phyloP scores from a whole-genome alignment of 2,113 vertebrate genomes.

The Rhinichthys klamathensis region DNA sequence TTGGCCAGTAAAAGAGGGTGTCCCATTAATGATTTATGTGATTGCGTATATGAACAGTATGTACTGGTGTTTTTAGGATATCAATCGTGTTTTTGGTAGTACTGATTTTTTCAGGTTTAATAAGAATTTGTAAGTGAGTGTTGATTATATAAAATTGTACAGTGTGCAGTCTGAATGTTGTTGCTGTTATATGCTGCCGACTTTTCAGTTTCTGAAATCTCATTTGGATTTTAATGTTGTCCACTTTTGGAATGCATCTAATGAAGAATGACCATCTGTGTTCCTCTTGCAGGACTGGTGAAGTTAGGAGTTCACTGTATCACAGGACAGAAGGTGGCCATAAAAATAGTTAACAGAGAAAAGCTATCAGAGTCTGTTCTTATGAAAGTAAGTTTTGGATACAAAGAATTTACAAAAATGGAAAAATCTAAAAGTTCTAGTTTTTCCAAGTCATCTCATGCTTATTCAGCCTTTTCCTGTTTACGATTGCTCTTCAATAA shows the following conservation, averaged over 20 bases:
- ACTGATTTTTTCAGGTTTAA: neutral
- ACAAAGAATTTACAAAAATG: neutral
- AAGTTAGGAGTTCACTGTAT: constrained; percentile 84
- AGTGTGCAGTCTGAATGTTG: constrained; percentile 6
- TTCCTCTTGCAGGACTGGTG: constrained; percentile 75
- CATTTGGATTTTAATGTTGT: neutral
- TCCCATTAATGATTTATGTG: neutral
- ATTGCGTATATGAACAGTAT: constrained; percentile 14
- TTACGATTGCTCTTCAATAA: neutral
- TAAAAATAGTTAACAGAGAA: constrained; percentile 86
- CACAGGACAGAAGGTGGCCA: constrained; percentile 84
- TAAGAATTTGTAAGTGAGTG: neutral
- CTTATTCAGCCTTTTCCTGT: neutral
- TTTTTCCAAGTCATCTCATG: neutral
- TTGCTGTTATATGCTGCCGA: neutral
- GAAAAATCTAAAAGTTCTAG: neutral
- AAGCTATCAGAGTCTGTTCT: constrained; percentile 83
- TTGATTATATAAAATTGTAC: constrained; percentile 5
- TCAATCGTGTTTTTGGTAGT: neutral
- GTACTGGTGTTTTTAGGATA: neutral
- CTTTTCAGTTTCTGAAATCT: neutral
- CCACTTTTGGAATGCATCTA: neutral
- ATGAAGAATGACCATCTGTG: neutral
- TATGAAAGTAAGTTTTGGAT: constrained; percentile 77
- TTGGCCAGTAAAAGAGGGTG: constrained; percentile 4